Evolutionary conservation across 2,113 vertebrate genomes (phyloP), one percentile per base, ranked within the genome.

Genomic region (Lasiurus borealis): DNA sequence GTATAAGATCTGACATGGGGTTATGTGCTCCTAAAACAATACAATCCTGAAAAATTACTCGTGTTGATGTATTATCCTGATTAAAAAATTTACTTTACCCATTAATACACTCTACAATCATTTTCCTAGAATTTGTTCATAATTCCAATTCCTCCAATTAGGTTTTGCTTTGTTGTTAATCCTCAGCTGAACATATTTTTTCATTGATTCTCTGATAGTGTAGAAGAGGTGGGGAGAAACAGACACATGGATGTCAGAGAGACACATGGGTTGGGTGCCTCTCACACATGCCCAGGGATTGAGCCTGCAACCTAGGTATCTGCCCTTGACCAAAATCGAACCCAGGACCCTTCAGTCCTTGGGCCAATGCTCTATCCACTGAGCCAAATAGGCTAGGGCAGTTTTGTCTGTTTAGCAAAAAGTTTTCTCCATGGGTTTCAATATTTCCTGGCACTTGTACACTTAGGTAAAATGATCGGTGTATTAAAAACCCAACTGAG

Each of bases 381-480:
- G 59, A 25, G 59, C 25, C 23, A 62, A 62, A 62, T 62, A 62
- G 59, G 59, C 9, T 62, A 12, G 59, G 23, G 59, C 59, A 62
- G 25, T 62, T 62, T 59, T 59, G 57, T 25, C 15, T 87, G 59
- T 77, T 81, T 25, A 90, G 8, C 31, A 19, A 72, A 90, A 90
- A 54, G 18, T 76, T 96, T 94, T 96, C 81, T 73, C 23, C 29
- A 1, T 72, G 90, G 52, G 27, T 68, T 88, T 48, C 82, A 66
- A 8, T 78, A 91, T 96, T 93, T 93, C 64, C 87, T 93, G 90
- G 87, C 95, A 95, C 46, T 25, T 34, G 36, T 93, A 90, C 34
- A 13, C 71, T 44, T 94, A 46, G 44, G 94, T 97, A 97, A 97
- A 94, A 88, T 66, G 91, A 97, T 95, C 95, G 64, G 83, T 27